These are phyloP conservation scores for Drosophila niveifrons DNA, from an alignment of 2,888 invertebrate species.

Conservation along the genomic window DNA sequence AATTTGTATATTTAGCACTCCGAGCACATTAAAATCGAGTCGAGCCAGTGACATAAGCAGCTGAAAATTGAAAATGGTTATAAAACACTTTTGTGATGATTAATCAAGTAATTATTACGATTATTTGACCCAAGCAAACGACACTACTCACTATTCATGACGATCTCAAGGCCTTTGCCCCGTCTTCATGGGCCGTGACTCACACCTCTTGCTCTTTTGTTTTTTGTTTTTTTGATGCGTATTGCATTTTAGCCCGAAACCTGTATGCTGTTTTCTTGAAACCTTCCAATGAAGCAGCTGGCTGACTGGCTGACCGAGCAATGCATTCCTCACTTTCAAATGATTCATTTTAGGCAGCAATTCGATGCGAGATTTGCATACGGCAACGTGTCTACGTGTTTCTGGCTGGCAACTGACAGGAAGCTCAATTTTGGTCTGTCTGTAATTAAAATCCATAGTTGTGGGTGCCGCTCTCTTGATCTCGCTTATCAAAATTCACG, in stretches of 20 bases:
- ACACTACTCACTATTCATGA: constrained; percentile 18
- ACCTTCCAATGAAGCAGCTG: constrained; percentile 8
- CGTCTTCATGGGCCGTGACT: constrained; percentile 8
- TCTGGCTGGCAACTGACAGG: constrained; percentile 36
- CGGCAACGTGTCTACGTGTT: not conserved
- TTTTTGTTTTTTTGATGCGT: constrained; percentile 20
- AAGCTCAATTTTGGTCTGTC: constrained; percentile 44
- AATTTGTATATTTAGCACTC: constrained; percentile 40
- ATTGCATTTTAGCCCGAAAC: constrained; percentile 25
- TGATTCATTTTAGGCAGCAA: constrained; percentile 15
- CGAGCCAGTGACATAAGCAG: constrained; percentile 19
- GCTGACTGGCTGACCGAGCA: constrained; percentile 3
- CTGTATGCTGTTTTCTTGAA: constrained; percentile 10
- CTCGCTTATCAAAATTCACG: constrained; percentile 28
- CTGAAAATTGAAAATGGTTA: constrained; percentile 7
- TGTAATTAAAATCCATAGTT: constrained; percentile 46
- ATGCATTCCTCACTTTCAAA: constrained; percentile 18
- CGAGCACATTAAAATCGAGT: not conserved
- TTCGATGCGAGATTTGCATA: constrained; percentile 19
- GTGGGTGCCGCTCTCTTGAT: constrained; percentile 11
- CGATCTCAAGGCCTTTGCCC: constrained; percentile 17
- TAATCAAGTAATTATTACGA: constrained; percentile 23
- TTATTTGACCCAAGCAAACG: constrained; percentile 16
- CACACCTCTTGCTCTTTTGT: constrained; percentile 6
- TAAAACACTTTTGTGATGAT: constrained; percentile 22